These are phyloP conservation scores for Pterostichus niger DNA, from an alignment of 2,888 invertebrate species.

Conservation along the genomic window DNA sequence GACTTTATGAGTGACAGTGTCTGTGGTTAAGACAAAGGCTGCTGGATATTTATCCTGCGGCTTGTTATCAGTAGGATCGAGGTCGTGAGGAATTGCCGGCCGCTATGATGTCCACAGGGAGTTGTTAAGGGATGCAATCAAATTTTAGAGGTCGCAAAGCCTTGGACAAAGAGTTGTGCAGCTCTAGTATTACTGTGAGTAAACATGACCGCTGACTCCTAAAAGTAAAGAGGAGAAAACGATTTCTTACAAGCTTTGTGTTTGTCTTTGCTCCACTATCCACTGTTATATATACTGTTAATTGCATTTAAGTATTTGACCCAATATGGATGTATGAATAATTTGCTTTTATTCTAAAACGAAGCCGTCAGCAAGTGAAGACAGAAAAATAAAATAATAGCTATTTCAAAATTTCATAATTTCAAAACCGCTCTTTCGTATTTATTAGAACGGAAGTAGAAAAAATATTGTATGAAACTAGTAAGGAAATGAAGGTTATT, in stretches of 20 bases:
- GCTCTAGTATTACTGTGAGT: slow-evolving; percentile 8
- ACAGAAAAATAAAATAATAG: too few species aligned
- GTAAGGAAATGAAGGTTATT: too few species aligned
- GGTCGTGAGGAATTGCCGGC: neutral
- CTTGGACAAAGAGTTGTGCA: slow-evolving; percentile 5
- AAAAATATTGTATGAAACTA: too few species aligned
- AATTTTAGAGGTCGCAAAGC: slow-evolving; percentile 21
- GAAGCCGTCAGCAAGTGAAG: too few species aligned
- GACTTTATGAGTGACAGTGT: slow-evolving; percentile 29
- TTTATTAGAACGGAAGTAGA: too few species aligned
- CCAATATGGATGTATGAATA: too few species aligned
- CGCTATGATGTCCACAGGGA: slow-evolving; percentile 15
- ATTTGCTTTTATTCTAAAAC: too few species aligned
- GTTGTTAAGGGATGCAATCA: slow-evolving; percentile 34
- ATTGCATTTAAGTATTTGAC: too few species aligned
- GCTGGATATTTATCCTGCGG: slow-evolving; percentile 4
- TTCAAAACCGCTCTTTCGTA: too few species aligned
- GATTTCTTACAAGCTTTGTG: neutral
- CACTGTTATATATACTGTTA: too few species aligned
- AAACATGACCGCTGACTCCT: neutral
- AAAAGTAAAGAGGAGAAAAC: neutral
- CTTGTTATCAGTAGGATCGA: slow-evolving; percentile 6
- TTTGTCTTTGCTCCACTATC: too few species aligned
- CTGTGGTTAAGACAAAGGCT: slow-evolving; percentile 33
- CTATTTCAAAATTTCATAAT: too few species aligned